Evolutionary conservation across 2,888 invertebrate species (phyloP), one percentile per base, ranked within the genome.

Genomic region (Athripsodes cinereus): DNA sequence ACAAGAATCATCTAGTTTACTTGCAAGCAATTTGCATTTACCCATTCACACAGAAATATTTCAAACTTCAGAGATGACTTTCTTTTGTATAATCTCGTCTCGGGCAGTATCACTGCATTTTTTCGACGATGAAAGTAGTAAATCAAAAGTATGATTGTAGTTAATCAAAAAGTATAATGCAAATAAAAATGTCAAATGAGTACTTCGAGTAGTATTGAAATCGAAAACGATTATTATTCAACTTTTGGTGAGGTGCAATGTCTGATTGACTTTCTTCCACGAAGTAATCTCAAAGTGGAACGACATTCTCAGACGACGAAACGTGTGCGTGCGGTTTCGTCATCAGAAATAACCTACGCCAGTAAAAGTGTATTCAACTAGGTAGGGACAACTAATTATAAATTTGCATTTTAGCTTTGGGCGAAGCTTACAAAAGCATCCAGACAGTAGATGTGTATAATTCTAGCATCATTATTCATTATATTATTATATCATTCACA

Each of bases 281-380:
- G 16, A 3, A 40, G 16, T 16, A 13, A 40, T 40, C 40, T 40
- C 16, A n/a, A 40, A 40, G 40, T 40, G 40, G 40, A 40, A 40
- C 40, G 40, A 40, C 40, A 40, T 40, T 40, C 40, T 40, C 40
- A 40, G 40, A 40, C 40, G 40, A n/a, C 40, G 40, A 40, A 40
- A 16, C 13, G 40, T n/a, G 16, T 40, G 40, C 40, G 40, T 40
- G 40, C 40, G 16, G 31, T 19, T 26, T 51, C 51, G 31, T 51
- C 31, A 51, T 31, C 22, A 51, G 22, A 31, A 19, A 19, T 31
- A 50, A 51, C 31, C 31, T 51, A 51, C 51, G 26, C 31, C 22
- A 51, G 31, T 31, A 51, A 26, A 19, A 31, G 21, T 49, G 16
- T 31, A 51, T 51, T 51, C 18, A 10, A 1, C 22, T 31, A 31